phyloP scores from a whole-genome alignment of 1,140 invertebrate species.

The Caerostris darwini region DNA sequence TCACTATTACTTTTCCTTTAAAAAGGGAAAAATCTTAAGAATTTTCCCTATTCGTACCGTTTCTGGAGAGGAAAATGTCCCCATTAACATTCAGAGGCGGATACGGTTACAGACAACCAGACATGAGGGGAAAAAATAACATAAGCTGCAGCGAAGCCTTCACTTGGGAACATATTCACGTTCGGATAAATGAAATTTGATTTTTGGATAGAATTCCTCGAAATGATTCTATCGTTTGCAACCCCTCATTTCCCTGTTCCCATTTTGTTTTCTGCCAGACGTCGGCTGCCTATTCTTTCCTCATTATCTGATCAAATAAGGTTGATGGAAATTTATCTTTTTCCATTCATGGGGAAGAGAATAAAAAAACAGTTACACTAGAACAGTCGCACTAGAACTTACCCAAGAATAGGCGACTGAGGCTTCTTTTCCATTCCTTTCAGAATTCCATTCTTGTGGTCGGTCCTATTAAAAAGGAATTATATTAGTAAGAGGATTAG shows the following conservation, averaged over 20 bases:
- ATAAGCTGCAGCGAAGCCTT: neutral
- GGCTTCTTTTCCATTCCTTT: slow-evolving; percentile 73
- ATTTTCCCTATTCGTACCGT: neutral
- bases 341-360: neutral
- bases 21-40: neutral
- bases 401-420: slow-evolving; percentile 72
- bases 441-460: slow-evolving; percentile 72
- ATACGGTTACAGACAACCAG: neutral
- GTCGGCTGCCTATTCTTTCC: neutral
- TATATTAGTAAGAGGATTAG: neutral
- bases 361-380: neutral
- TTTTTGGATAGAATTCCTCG: neutral
- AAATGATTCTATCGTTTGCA: slow-evolving; percentile 55
- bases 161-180: slow-evolving; percentile 38
- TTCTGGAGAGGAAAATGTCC: neutral
- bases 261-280: neutral
- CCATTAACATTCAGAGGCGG: neutral
- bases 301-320: slow-evolving; percentile 51
- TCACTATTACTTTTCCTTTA: neutral
- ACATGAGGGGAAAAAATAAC: slow-evolving; percentile 14
- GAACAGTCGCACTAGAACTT: neutral
- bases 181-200: slow-evolving; percentile 67
- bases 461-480: slow-evolving; percentile 43
- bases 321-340: slow-evolving; percentile 1
- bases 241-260: slow-evolving; percentile 11